These are phyloP conservation scores for Tympanuchus pallidicinctus DNA, from an alignment of 2,113 vertebrate genomes.

Conservation along the genomic window DNA sequence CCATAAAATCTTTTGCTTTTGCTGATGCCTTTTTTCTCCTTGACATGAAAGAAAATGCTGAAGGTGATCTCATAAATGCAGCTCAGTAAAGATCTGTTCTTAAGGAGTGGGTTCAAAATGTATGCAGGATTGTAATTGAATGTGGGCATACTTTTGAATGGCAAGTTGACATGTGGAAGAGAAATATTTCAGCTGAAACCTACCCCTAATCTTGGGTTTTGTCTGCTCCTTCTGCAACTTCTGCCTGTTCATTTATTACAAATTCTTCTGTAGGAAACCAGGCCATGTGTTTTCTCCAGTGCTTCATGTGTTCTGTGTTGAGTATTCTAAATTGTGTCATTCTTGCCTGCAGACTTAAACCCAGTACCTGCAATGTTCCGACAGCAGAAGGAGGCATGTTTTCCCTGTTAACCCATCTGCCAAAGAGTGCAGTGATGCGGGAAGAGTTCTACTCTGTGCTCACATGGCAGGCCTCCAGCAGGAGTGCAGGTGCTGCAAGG, in stretches of 20 bases:
- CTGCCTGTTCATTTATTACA: slow-evolving; percentile 27
- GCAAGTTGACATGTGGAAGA: slow-evolving; percentile 17
- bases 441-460: not conserved
- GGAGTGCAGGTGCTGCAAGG: not conserved
- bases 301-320: not conserved
- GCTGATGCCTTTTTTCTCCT: not conserved
- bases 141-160: not conserved
- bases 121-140: not conserved
- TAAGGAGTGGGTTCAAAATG: not conserved
- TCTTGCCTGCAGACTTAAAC: slow-evolving; percentile 6
- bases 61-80: not conserved
- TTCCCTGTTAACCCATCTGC: not conserved
- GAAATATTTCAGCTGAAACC: slow-evolving; percentile 2
- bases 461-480: not conserved
- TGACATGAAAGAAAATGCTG: not conserved
- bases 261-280: not conserved
- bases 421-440: not conserved
- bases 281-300: not conserved
- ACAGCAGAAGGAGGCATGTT: slow-evolving; percentile 34
- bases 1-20: not conserved
- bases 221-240: slow-evolving; percentile 2
- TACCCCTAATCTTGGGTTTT: not conserved
- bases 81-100: not conserved
- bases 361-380: not conserved
- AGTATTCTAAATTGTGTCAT: slow-evolving; percentile 6